phyloP scores from a whole-genome alignment of 2,113 vertebrate species.

The Abramis brama region DNA sequence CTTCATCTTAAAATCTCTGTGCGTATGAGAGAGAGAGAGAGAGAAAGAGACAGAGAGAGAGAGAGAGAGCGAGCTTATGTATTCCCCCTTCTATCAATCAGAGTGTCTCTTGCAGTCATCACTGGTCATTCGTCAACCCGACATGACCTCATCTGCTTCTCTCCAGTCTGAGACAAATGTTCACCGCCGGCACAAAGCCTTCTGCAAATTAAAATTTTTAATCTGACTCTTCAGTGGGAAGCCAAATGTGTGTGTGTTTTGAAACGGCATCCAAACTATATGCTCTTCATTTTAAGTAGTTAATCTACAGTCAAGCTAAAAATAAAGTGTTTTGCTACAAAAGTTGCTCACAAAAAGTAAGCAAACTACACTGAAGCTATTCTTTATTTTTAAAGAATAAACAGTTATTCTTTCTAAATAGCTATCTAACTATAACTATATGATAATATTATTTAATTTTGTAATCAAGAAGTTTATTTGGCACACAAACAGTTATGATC shows the following conservation, averaged over 20 bases:
- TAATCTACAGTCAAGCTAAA: not conserved
- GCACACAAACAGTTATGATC: too few species aligned
- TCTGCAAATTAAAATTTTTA: conserved; percentile 47
- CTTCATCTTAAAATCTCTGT: conserved; percentile 39
- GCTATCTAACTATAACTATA: too few species aligned
- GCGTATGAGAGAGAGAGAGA: conserved; percentile 9
- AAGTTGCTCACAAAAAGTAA: not conserved
- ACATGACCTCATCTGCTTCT: conserved; percentile 30
- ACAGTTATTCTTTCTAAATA: too few species aligned
- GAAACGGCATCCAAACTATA: not conserved
- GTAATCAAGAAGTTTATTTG: too few species aligned
- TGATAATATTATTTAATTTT: too few species aligned
- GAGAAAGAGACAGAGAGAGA: not conserved
- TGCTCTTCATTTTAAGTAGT: not conserved
- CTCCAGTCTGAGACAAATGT: conserved; percentile 40
- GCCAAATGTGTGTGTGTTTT: conserved; percentile 23
- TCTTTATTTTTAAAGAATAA: too few species aligned
- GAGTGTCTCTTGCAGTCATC: conserved; percentile 47
- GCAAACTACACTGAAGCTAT: not conserved
- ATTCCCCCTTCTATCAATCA: conserved; percentile 43
- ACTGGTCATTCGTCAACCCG: conserved; percentile 46
- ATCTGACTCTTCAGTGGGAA: conserved; percentile 28
- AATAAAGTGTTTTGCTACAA: not conserved
- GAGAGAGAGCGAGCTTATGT: conserved; percentile 39
- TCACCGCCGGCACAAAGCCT: conserved; percentile 20